A percentile compares a stretch with the other conserved stretches of the same genome.
Conservation (phyloP, 1,140 invertebrate species). For the Proales similis region DNA sequence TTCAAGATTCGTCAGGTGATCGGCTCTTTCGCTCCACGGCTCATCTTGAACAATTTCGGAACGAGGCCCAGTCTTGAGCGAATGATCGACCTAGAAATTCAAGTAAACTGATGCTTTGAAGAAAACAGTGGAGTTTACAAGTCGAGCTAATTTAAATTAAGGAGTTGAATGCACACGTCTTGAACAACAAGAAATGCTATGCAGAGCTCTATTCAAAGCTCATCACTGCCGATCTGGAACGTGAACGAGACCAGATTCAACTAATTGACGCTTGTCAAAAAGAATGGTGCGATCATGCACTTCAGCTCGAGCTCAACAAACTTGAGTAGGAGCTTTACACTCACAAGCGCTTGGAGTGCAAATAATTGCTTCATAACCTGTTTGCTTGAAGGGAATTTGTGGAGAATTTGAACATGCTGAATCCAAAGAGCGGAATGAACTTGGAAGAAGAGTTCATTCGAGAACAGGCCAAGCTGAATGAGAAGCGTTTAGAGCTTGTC, state of each 20-base stretch:
- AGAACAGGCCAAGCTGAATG: conserved; percentile 45
- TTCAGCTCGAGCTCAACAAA: conserved; percentile 46
- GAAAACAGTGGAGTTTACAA: not conserved
- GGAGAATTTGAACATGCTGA: conserved; percentile 43
- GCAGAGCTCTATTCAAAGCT: conserved; percentile 47
- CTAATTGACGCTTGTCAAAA: conserved; percentile 6
- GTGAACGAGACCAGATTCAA: conserved; percentile 46
- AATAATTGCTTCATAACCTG: not conserved
- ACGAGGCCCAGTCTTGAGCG: conserved; percentile 46
- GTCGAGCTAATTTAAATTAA: conserved; percentile 41
- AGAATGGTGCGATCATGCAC: conserved; percentile 42
- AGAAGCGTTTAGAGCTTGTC: conserved; percentile 44
- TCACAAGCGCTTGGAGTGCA: not conserved
- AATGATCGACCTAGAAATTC: conserved; percentile 47
- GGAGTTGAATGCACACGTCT: conserved; percentile 49
- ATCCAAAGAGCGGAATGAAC: conserved; percentile 41
- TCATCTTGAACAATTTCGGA: conserved; percentile 45
- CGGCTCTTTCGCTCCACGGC: conserved; percentile 40
- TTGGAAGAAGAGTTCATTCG: conserved; percentile 41
- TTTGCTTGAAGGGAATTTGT: conserved; percentile 41
- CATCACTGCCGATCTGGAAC: conserved; percentile 48
- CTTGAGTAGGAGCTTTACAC: conserved; percentile 42
- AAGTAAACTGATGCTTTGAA: conserved; percentile 40
- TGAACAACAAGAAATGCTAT: conserved; percentile 47
- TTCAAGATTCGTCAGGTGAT: conserved; percentile 11